Conservation (phyloP, 2,113 vertebrate genomes). For the Harpagus bidentatus region DNA sequence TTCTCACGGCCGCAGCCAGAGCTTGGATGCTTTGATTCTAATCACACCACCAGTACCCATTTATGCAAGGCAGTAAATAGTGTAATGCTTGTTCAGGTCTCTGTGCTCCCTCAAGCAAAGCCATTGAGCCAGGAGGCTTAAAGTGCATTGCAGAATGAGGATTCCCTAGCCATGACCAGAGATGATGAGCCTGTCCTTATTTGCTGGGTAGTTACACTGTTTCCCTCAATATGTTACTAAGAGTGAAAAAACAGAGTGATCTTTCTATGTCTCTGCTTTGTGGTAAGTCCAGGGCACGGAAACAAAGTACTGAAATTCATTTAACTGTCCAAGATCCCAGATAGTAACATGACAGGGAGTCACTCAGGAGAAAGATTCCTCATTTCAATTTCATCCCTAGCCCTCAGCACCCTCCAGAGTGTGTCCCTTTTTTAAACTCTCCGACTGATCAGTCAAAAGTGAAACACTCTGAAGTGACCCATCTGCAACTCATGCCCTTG, state of each 20-base stretch:
- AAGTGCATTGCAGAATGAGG: not conserved
- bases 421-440: not conserved
- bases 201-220: not conserved
- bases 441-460: not conserved
- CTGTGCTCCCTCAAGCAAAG: not conserved
- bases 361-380: not conserved
- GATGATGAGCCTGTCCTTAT: not conserved
- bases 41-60: not conserved
- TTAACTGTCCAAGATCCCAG: not conserved
- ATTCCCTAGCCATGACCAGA: not conserved
- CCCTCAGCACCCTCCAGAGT: not conserved
- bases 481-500: not conserved
- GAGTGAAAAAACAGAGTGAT: not conserved
- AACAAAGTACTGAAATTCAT: not conserved
- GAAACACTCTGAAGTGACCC: not conserved
- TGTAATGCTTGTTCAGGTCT: not conserved
- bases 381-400: not conserved
- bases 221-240: not conserved
- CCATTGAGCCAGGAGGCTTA: not conserved
- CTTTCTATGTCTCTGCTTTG: not conserved
- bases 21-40: not conserved
- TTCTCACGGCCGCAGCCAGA: not conserved
- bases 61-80: not conserved
- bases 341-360: rapidly evolving
- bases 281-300: not conserved